These are phyloP conservation scores for Platichthys stellatus DNA, from an alignment of 2,113 vertebrate species.

Conservation along the genomic window DNA sequence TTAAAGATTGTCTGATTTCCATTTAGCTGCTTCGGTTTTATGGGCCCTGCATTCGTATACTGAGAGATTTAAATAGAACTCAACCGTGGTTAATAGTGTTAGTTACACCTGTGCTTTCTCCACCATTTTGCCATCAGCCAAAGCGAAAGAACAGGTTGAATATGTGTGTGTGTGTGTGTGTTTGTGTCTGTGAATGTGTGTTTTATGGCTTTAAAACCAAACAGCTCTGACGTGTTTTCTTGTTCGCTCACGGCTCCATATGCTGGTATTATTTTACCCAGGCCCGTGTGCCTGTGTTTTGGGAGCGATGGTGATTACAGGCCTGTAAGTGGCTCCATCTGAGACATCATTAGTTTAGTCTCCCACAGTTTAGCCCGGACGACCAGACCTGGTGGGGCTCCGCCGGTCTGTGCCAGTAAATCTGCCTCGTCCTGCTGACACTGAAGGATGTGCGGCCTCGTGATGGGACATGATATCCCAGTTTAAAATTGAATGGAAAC, in stretches of 20 bases:
- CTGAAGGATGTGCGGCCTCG: slow-evolving; percentile 17
- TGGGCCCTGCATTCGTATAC: neutral
- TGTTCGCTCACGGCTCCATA: neutral
- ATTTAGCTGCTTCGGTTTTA: neutral
- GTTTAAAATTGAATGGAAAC: slow-evolving; percentile 8
- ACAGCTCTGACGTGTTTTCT: neutral
- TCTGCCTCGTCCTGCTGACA: slow-evolving; percentile 40
- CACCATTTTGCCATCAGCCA: neutral
- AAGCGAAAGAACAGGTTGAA: neutral
- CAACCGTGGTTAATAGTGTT: neutral
- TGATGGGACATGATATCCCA: neutral
- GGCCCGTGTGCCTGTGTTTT: neutral
- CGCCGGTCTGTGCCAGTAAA: slow-evolving; percentile 57
- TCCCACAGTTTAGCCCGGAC: slow-evolving; percentile 44
- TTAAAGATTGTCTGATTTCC: neutral
- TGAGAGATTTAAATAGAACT: neutral
- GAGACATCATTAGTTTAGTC: slow-evolving; percentile 57
- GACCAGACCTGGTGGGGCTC: slow-evolving; percentile 37
- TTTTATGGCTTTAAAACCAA: neutral
- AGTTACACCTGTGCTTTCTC: neutral
- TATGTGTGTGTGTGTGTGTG: neutral
- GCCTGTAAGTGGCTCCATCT: slow-evolving; percentile 1
- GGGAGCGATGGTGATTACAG: neutral
- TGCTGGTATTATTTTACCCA: neutral
- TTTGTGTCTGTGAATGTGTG: neutral